A percentile compares a stretch with the other conserved stretches of the same genome.
These are phyloP conservation scores for Rhea americana DNA, from an alignment of 2,113 vertebrate species.

Conservation along the genomic window DNA sequence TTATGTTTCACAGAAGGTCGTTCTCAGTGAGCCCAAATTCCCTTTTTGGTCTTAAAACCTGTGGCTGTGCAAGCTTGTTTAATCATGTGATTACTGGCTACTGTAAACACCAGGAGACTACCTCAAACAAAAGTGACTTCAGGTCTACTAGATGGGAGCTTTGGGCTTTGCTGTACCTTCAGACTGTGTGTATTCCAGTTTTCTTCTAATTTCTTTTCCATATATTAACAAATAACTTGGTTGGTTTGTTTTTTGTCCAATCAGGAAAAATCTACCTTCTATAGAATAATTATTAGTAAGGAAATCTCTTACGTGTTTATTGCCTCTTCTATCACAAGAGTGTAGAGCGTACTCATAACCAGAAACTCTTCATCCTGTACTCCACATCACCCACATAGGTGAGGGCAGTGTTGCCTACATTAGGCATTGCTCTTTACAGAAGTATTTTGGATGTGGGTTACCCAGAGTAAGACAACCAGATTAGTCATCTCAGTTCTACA, in stretches of 20 bases:
- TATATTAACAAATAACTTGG: background rate
- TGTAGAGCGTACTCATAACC: background rate
- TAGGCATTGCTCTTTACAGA: background rate
- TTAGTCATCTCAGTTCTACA: background rate
- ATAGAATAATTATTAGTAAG: background rate
- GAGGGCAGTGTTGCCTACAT: background rate
- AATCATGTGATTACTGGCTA: background rate
- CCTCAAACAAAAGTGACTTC: background rate
- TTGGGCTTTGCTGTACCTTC: background rate
- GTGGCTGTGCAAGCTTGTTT: background rate
- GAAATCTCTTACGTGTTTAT: background rate
- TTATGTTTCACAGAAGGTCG: background rate
- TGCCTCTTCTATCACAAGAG: background rate
- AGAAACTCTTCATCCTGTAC: rapidly evolving
- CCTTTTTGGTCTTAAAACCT: background rate
- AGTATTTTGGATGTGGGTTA: background rate
- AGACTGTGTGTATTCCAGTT: background rate
- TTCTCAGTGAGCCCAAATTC: background rate
- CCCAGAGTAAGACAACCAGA: background rate
- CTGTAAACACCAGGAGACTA: background rate
- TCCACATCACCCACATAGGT: too few species aligned
- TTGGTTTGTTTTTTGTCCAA: background rate
- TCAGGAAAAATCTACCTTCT: background rate
- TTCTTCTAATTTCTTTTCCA: background rate
- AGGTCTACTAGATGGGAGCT: background rate